Conservation (phyloP, 2,888 invertebrate species). For the Rotaria macrura region DNA sequence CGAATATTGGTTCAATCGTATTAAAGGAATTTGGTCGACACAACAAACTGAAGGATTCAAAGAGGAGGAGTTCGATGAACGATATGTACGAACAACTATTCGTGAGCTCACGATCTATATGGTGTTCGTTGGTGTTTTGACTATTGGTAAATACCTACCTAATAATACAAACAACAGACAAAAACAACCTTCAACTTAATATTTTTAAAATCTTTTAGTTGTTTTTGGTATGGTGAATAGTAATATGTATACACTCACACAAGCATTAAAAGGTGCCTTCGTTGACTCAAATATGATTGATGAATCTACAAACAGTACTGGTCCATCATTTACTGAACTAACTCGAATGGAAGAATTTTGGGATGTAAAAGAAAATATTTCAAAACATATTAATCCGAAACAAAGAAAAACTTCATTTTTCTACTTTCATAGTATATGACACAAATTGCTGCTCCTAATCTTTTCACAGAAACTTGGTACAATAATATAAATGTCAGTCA, state of each 20-base stretch:
- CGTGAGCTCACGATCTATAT: constrained; percentile 50
- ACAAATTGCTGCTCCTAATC: constrained; percentile 53
- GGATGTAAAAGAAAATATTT: constrained; percentile 40
- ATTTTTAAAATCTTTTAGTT: constrained; percentile 45
- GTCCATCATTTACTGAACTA: constrained; percentile 40
- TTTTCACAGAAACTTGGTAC: constrained; percentile 57
- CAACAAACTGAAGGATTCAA: constrained; percentile 49
- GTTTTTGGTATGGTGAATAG: constrained; percentile 56
- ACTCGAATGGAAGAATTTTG: constrained; percentile 55
- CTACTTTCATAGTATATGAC: constrained; percentile 49
- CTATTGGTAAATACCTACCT: constrained; percentile 50
- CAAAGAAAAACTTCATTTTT: background rate
- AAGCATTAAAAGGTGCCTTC: constrained; percentile 56
- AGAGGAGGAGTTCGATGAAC: constrained; percentile 41
- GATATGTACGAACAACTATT: constrained; percentile 47
- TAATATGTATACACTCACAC: constrained; percentile 58
- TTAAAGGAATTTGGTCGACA: constrained; percentile 48
- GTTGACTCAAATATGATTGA: constrained; percentile 49
- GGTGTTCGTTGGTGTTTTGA: constrained; percentile 37
- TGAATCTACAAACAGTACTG: constrained; percentile 39
- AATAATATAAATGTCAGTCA: constrained; percentile 40
- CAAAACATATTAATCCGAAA: background rate
- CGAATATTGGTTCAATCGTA: too few relatives aligned
- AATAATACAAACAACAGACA: too few relatives aligned
- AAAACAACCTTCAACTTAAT: background rate